These are phyloP conservation scores for Stylophora pistillata DNA, from an alignment of 64 coral and sea anemone species.

Conservation along the genomic window DNA sequence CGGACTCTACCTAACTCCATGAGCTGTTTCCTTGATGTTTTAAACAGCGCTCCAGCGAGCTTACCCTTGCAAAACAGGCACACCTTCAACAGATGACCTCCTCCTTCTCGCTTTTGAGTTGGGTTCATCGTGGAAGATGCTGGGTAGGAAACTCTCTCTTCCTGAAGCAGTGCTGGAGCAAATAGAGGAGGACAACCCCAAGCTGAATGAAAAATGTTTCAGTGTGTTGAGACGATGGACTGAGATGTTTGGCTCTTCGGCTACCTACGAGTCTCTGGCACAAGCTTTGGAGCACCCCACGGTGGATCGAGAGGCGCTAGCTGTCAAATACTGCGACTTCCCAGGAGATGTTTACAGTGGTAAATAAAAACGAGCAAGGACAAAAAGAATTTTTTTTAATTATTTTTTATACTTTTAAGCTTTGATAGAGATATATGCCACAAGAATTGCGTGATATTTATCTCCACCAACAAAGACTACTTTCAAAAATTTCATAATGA, in stretches of 20 bases:
- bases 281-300: conserved; percentile 12
- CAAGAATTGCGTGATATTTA: no score
- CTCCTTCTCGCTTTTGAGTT: conserved; percentile 19
- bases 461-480: no score
- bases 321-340: conserved; percentile 13
- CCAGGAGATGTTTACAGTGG: neutral
- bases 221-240: neutral
- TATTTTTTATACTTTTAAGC: no score
- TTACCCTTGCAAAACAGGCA: neutral
- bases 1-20: no score
- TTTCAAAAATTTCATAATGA: no score
- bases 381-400: no score
- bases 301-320: neutral
- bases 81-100: neutral
- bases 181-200: conserved; percentile 8
- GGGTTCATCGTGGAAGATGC: conserved; percentile 30
- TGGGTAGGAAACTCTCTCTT: neutral
- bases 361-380: neutral
- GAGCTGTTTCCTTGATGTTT: neutral
- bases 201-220: neutral
- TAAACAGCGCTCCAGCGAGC: neutral
- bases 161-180: neutral
- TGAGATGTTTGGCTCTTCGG: neutral
- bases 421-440: no score
- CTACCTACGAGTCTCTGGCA: conserved; percentile 15